These are phyloP conservation scores for Pocillopora verrucosa DNA, from an alignment of 64 coral and sea anemone genomes.

Conservation along the genomic window DNA sequence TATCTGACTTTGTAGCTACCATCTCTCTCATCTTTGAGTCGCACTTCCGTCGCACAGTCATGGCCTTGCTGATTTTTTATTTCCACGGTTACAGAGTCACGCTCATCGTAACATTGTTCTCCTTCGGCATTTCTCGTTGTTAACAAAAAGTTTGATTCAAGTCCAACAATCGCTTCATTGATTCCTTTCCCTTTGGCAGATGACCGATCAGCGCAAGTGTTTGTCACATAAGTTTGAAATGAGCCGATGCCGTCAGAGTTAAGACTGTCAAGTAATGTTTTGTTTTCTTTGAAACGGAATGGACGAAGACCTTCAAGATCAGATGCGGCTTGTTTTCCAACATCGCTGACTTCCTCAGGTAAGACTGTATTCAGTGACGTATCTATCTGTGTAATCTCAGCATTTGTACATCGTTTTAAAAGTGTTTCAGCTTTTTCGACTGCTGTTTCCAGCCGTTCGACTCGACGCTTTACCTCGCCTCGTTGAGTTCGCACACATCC, in stretches of 20 bases:
- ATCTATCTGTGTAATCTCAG: background rate
- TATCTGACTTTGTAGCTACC: conserved; percentile 45
- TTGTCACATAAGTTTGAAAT: background rate
- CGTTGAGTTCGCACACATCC: background rate
- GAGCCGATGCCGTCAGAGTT: background rate
- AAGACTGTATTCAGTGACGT: background rate
- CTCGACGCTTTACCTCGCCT: background rate
- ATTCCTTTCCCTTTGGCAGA: conserved; percentile 27
- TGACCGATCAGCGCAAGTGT: background rate
- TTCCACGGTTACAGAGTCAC: conserved; percentile 20
- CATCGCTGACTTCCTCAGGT: background rate
- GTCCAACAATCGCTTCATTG: conserved; percentile 48
- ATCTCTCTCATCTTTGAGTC: conserved; percentile 50
- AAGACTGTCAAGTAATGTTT: background rate
- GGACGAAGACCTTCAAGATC: background rate
- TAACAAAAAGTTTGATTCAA: conserved; percentile 35
- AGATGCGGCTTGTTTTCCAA: background rate
- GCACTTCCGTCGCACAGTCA: background rate
- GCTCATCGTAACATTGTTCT: conserved; percentile 11
- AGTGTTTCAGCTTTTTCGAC: background rate
- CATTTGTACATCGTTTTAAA: background rate
- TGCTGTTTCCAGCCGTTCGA: background rate
- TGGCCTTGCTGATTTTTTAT: conserved; percentile 11
- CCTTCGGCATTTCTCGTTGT: conserved; percentile 14
- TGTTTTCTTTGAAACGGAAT: background rate